These are phyloP conservation scores for Sebastolobus alascanus DNA, from an alignment of 2,797 vertebrate genomes.

Conservation along the genomic window DNA sequence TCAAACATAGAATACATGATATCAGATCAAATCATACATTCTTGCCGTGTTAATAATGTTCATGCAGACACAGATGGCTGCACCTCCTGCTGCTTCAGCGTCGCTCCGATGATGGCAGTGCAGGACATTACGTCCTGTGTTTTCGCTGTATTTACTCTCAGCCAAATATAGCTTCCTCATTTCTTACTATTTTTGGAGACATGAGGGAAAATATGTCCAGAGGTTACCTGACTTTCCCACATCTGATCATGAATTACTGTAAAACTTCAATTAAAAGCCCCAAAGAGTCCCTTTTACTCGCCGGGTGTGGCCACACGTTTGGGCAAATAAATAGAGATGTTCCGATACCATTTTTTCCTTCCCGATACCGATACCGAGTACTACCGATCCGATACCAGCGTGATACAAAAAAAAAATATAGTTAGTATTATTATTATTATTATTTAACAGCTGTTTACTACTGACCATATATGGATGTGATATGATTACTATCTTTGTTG, in stretches of 20 bases:
- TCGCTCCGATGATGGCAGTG: background rate
- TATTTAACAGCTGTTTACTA: too few relatives aligned
- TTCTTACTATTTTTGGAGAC: background rate
- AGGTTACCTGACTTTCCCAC: background rate
- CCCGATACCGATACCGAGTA: too few relatives aligned
- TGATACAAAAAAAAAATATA: too few relatives aligned
- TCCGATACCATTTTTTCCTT: too few relatives aligned
- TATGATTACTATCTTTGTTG: too few relatives aligned
- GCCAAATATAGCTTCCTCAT: background rate
- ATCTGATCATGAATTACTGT: background rate
- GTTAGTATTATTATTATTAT: too few relatives aligned
- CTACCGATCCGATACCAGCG: too few relatives aligned
- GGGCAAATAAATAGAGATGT: background rate
- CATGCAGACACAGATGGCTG: background rate
- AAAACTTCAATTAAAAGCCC: too few relatives aligned
- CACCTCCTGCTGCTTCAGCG: conserved; percentile 5
- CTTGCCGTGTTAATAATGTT: background rate
- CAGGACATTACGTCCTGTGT: background rate
- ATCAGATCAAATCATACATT: conserved; percentile 28
- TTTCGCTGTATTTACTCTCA: background rate
- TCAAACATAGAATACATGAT: background rate
- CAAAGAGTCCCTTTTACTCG: too few relatives aligned
- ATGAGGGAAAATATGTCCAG: background rate
- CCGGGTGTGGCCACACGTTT: background rate
- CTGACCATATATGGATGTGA: too few relatives aligned